Evolutionary conservation across 2,888 invertebrate genomes (phyloP).

Genomic region (Meliscaeva auricollis): DNA sequence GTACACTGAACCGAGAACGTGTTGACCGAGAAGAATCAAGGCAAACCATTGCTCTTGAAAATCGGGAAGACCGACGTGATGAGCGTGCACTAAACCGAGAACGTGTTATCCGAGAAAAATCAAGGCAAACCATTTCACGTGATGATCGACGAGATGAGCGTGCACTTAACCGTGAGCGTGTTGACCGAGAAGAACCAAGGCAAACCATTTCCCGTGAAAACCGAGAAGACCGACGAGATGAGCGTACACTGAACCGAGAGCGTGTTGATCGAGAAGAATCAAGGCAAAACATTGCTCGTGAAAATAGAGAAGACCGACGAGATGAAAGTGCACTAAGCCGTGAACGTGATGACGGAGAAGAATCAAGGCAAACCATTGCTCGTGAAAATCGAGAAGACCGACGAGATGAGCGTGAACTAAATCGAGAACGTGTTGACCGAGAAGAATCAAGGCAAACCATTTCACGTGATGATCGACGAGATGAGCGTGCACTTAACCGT

Average conservation of each 20-base stretch:
- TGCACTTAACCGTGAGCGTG: not conserved
- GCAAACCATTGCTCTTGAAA: not conserved
- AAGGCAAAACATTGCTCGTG: no score
- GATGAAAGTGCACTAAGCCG: constrained; percentile 2
- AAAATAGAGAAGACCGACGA: constrained; percentile 17
- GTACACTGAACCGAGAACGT: not conserved
- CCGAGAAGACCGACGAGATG: not conserved
- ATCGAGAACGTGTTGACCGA: not conserved
- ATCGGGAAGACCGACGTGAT: not conserved
- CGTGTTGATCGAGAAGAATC: constrained; percentile 5
- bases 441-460: no score
- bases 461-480: not conserved
- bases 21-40: constrained; percentile 16
- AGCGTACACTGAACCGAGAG: not conserved
- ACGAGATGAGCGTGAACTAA: not conserved
- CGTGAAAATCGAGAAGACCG: not conserved
- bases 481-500: not conserved
- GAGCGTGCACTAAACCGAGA: not conserved
- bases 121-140: no score
- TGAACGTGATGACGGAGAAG: constrained; percentile 6
- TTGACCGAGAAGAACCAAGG: not conserved
- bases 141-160: not conserved
- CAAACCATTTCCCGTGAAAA: not conserved
- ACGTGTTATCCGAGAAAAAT: not conserved
- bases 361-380: not conserved